Conservation (phyloP, 2,888 invertebrate species). For the Antitype chi region DNA sequence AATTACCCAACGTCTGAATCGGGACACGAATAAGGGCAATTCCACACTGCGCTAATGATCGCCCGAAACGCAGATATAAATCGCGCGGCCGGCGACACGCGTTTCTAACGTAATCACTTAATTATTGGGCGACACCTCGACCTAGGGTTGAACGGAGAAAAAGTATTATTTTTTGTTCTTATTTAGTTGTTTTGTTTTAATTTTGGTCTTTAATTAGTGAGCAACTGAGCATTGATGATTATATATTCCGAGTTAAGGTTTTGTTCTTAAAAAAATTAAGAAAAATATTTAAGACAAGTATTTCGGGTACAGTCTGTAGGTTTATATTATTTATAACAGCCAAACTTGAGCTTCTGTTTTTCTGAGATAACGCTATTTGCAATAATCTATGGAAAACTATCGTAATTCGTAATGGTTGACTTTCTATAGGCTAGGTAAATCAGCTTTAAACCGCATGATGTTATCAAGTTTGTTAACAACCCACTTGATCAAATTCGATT, state of each 20-base stretch:
- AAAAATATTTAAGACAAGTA: neutral
- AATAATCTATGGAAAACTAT: neutral
- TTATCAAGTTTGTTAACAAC: slow-evolving; percentile 27
- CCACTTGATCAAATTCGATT: slow-evolving; percentile 22
- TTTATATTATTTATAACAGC: neutral
- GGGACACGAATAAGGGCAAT: slow-evolving; percentile 68
- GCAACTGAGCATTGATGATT: neutral
- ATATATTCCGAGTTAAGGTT: neutral
- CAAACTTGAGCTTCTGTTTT: neutral
- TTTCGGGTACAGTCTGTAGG: neutral
- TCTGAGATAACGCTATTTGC: neutral
- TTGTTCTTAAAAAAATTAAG: neutral
- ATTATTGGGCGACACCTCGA: slow-evolving; percentile 89
- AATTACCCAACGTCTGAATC: slow-evolving; percentile 63
- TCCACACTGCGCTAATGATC: slow-evolving; percentile 79
- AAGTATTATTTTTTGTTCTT: neutral
- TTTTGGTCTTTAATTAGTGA: neutral
- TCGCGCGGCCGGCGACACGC: slow-evolving; percentile 85
- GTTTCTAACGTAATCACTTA: slow-evolving; percentile 89
- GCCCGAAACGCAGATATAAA: slow-evolving; percentile 85
- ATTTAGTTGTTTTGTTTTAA: neutral
- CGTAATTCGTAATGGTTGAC: neutral
- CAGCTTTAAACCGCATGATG: neutral
- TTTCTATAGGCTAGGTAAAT: neutral
- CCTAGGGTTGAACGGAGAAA: slow-evolving; percentile 75